phyloP scores from a whole-genome alignment of 1,140 invertebrate species.

The Chymomyza costata region DNA sequence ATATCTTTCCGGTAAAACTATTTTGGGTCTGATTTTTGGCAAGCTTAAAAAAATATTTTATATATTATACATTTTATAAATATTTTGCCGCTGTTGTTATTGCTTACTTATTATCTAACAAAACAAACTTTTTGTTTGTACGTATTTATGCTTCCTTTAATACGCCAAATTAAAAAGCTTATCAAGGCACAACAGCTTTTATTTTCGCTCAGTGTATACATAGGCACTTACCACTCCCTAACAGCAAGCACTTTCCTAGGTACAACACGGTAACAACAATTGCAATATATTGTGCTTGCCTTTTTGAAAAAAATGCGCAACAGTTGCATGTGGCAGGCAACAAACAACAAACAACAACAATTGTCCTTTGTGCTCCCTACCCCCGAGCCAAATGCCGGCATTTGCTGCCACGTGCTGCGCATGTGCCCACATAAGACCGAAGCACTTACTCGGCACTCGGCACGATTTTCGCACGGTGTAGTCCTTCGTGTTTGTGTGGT shows the following conservation, averaged over 20 bases:
- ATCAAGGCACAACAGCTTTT: too few species aligned
- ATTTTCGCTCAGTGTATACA: constrained; percentile 37
- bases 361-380: constrained; percentile 53
- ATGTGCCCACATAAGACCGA: constrained; percentile 63
- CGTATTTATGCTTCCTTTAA: too few species aligned
- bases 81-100: too few species aligned
- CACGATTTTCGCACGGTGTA: too few species aligned
- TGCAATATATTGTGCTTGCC: constrained; percentile 23
- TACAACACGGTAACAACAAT: too few species aligned
- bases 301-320: constrained; percentile 67
- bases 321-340: constrained; percentile 55
- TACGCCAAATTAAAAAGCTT: too few species aligned
- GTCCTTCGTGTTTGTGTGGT: neutral
- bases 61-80: too few species aligned
- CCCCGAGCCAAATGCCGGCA: constrained; percentile 50
- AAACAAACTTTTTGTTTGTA: too few species aligned
- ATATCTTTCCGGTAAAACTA: too few species aligned
- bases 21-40: too few species aligned
- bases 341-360: constrained; percentile 63
- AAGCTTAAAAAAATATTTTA: too few species aligned
- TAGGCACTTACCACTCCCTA: constrained; percentile 35
- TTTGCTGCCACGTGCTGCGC: constrained; percentile 32
- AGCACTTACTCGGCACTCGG: neutral
- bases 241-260: constrained; percentile 26
- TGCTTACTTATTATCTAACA: too few species aligned